phyloP scores from a whole-genome alignment of 2,888 invertebrate species.

The Papilio elwesi region DNA sequence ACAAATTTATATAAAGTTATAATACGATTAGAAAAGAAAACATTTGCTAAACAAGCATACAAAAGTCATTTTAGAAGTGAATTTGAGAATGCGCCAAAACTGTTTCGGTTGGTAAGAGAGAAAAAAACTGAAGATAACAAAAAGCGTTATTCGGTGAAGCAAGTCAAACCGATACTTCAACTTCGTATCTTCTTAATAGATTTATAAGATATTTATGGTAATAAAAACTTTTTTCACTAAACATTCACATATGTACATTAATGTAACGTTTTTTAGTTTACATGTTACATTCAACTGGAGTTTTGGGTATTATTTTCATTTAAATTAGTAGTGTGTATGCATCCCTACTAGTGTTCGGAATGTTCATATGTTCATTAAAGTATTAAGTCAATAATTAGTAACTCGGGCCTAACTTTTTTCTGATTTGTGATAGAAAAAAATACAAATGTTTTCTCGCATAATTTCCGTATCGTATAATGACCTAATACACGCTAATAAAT shows the following conservation, averaged over 20 bases:
- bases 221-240: neutral
- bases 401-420: no score
- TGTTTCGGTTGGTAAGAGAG: constrained; percentile 22
- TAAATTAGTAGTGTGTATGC: neutral
- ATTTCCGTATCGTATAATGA: neutral
- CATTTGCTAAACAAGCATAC: constrained; percentile 10
- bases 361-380: no score
- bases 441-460: no score
- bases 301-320: constrained; percentile 17
- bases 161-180: constrained; percentile 22
- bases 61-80: constrained; percentile 23
- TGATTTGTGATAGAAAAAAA: no score
- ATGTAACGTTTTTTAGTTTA: neutral
- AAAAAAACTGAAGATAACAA: constrained; percentile 23
- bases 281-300: neutral
- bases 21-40: constrained; percentile 15
- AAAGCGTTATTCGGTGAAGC: constrained; percentile 22
- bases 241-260: no score
- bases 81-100: constrained; percentile 33
- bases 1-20: neutral
- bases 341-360: no score
- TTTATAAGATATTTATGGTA: neutral
- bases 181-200: constrained; percentile 17
- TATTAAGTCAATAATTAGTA: no score
- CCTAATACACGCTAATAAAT: neutral